Evolutionary conservation across 2,797 vertebrate genomes (phyloP), one percentile per base, ranked within the genome.

Genomic region (Silurus lanzhouensis): DNA sequence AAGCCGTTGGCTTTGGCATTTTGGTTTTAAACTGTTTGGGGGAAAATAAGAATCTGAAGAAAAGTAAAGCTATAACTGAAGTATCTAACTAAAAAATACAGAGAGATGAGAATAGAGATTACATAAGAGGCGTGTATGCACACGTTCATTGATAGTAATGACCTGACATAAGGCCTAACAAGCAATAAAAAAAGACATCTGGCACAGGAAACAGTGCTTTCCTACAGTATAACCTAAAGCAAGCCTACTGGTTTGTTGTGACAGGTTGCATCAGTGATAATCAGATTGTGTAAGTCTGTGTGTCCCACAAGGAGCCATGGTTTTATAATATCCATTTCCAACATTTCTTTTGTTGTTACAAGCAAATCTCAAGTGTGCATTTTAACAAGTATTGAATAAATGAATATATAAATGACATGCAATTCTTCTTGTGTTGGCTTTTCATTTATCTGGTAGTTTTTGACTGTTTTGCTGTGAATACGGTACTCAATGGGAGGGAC

Each of bases 171-270:
- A 10, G 17, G 57, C 57, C 15, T 27, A 60, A 31, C 8, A 77
- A 52, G 19, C n/a, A 57, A 27, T 76, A 75, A 77, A 78, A 60
- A 38, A 57, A n/a, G 75, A 81, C 60, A 80, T 80, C 77, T 80
- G 77, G 22, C 38, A 46, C 77, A 64, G 60, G 60, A 64, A 80
- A 81, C 58, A 27, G 44, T 55, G 19, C 22, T 63, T 52, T 58
- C 25, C 38, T 52, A 10, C 6, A 52, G 48, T 52, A 22, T 46
- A 46, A 58, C 58, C 68, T 55, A 27, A 20, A 52, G 31, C n/a
- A 61, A 85, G 27, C 68, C 25, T 38, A n/a, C 57, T 38, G 57
- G 22, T 60, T 20, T 66, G 60, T 81, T 27, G 67, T 81, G 68
- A 72, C 68, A 74, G 77, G 64, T 61, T 81, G 58, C 60, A 31